These are phyloP conservation scores for Halocynthia roretzi DNA, from an alignment of 23 tunicate genomes.

Conservation along the genomic window DNA sequence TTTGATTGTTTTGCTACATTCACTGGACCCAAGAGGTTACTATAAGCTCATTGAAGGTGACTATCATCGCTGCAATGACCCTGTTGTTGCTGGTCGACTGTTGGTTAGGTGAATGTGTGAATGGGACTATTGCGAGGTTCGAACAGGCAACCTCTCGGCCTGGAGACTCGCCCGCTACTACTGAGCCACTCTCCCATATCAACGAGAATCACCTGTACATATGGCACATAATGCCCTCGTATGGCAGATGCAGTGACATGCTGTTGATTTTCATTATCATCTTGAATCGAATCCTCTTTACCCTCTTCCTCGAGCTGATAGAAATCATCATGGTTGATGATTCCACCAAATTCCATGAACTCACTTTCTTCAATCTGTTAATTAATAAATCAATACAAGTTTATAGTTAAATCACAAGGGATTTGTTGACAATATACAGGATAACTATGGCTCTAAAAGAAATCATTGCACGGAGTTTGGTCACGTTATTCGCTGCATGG, in stretches of 20 bases:
- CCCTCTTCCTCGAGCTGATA: conserved; percentile 32
- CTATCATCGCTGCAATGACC: too few species aligned
- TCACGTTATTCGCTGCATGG: too few species aligned
- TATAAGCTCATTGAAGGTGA: too few species aligned
- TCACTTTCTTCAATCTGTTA: conserved; percentile 58
- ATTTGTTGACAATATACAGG: background rate
- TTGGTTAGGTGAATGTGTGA: too few species aligned
- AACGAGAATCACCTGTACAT: conserved; percentile 14
- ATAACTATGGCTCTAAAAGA: background rate
- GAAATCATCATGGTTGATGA: conserved; percentile 89
- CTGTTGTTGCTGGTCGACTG: too few species aligned
- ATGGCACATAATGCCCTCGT: conserved; percentile 13
- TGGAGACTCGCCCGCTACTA: too few species aligned
- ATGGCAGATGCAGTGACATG: conserved; percentile 46
- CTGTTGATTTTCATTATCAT: conserved; percentile 23
- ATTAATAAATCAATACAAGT: too few species aligned
- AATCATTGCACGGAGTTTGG: background rate
- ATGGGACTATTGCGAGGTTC: too few species aligned
- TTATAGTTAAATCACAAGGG: too few species aligned
- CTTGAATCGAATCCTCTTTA: background rate
- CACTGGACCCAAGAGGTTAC: too few species aligned
- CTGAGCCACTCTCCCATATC: too few species aligned
- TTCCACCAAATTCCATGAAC: conserved; percentile 79
- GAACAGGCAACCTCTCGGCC: too few species aligned
- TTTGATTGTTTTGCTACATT: background rate